A percentile compares a stretch with the other conserved stretches of the same genome.
Conservation (phyloP, 2,888 invertebrate genomes). For the Sthenelais limicola region DNA sequence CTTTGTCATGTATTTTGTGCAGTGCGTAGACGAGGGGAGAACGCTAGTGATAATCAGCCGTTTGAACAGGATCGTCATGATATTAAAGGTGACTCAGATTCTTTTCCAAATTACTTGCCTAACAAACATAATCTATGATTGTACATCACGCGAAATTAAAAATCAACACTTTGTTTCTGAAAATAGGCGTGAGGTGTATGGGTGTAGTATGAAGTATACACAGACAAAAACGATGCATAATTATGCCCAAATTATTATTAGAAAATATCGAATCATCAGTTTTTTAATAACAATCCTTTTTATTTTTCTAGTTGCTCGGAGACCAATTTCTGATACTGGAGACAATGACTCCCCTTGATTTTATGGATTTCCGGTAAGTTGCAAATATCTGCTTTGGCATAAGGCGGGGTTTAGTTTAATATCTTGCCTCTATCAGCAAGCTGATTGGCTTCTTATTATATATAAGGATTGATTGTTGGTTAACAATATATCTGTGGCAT, state of each 20-base stretch:
- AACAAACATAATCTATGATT: too few species aligned
- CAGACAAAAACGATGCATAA: too few species aligned
- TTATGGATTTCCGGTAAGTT: slow-evolving; percentile 88
- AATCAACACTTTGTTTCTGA: too few species aligned
- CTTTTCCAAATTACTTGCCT: too few species aligned
- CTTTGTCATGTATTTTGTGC: slow-evolving; percentile 49
- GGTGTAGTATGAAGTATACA: too few species aligned
- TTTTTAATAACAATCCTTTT: too few species aligned
- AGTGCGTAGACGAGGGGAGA: slow-evolving; percentile 89
- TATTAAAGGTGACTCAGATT: slow-evolving; percentile 79
- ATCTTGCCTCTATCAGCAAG: neutral
- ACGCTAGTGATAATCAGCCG: slow-evolving; percentile 93
- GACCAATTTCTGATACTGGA: slow-evolving; percentile 98
- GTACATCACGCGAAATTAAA: too few species aligned
- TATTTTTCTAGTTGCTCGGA: slow-evolving; percentile 83
- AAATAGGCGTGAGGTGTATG: too few species aligned
- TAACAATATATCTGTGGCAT: too few species aligned
- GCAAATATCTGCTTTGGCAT: neutral
- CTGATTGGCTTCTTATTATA: neutral
- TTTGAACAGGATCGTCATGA: slow-evolving; percentile 91
- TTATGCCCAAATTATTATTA: too few species aligned
- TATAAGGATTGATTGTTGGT: too few species aligned
- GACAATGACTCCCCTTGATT: slow-evolving; percentile 99
- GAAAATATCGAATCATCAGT: too few species aligned
- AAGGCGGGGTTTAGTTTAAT: slow-evolving; percentile 14